Evolutionary conservation across 2,888 invertebrate genomes (phyloP), one percentile per base, ranked within the genome.

Genomic region (Thera obeliscata): DNA sequence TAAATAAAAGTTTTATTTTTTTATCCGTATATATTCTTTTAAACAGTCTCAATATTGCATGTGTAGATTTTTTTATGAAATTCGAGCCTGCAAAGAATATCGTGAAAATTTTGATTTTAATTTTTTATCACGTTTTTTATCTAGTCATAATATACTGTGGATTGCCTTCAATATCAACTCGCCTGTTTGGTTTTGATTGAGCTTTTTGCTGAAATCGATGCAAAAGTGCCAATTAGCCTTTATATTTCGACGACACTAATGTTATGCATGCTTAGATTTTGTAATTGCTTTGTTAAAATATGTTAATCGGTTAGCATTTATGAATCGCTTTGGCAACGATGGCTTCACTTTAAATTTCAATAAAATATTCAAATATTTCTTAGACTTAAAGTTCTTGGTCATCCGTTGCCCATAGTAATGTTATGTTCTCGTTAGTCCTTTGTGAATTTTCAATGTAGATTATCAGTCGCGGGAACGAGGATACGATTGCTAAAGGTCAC

Each of bases 401-500:
- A 46, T 46, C 43, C 7, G 8, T 46, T 46, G 9, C 43, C 43
- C 3, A 22, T 22, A 22, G 1, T n/a, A 50, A 22, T 22, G 22
- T 12, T 12, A 50, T 6, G n/a, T 9, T 49, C 48, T 58, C 35
- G 36, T 49, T 52, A 50, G 49, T 59, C 38, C 22, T 38, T 52
- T 48, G 12, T 43, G 49, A 82, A 81, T 86, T 87, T 85, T 85
- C 80, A 80, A 85, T 87, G 84, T 82, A 79, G 82, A 82, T 82
- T 82, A 79, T 63, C 83, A 78, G 48, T 70, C 80, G 85, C 80
- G 82, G 88, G 87, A 90, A 91, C 92, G 87, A 91, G 92, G 92
- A 92, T 92, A 86, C 85, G 86, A 80, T 78, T 84, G 81, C 79
- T 84, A 92, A 93, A 93, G 93, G 93, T 92, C 90, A 90, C 87